phyloP scores from a whole-genome alignment of 2,888 invertebrate genomes.

The Syrphus vitripennis region DNA sequence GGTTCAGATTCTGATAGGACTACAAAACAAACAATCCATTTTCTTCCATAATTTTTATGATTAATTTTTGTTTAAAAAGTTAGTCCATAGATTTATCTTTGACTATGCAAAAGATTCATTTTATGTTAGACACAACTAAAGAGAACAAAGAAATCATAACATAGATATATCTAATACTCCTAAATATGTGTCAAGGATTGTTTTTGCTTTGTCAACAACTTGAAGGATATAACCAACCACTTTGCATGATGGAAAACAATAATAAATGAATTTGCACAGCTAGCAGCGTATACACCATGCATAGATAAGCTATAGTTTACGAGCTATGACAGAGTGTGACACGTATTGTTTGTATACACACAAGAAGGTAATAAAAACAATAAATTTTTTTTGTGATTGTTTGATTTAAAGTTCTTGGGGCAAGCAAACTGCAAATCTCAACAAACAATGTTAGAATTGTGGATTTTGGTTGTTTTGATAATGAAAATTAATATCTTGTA shows the following conservation, averaged over 20 bases:
- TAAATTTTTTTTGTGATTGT: not conserved
- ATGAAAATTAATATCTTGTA: not conserved
- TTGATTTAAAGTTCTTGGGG: not conserved
- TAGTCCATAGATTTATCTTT: not conserved
- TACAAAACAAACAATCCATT: too few species aligned
- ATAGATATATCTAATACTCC: not conserved
- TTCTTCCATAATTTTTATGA: too few species aligned
- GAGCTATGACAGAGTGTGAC: too few species aligned
- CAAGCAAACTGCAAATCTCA: not conserved
- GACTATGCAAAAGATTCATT: not conserved
- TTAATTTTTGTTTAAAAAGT: too few species aligned
- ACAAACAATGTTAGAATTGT: not conserved
- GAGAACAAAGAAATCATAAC: not conserved
- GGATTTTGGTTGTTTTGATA: not conserved
- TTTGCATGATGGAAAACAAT: slow-evolving; percentile 33
- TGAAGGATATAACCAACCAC: slow-evolving; percentile 22
- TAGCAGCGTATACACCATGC: not conserved
- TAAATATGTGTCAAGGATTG: slow-evolving; percentile 48
- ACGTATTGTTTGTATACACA: not conserved
- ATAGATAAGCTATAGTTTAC: too few species aligned
- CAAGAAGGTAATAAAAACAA: not conserved
- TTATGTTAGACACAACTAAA: not conserved
- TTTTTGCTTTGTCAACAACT: slow-evolving; percentile 37
- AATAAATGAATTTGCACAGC: not conserved
- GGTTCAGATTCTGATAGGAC: too few species aligned